Evolutionary conservation across 2,113 vertebrate genomes (phyloP), one percentile per base, ranked within the genome.

Genomic region (Pollachius pollachius): DNA sequence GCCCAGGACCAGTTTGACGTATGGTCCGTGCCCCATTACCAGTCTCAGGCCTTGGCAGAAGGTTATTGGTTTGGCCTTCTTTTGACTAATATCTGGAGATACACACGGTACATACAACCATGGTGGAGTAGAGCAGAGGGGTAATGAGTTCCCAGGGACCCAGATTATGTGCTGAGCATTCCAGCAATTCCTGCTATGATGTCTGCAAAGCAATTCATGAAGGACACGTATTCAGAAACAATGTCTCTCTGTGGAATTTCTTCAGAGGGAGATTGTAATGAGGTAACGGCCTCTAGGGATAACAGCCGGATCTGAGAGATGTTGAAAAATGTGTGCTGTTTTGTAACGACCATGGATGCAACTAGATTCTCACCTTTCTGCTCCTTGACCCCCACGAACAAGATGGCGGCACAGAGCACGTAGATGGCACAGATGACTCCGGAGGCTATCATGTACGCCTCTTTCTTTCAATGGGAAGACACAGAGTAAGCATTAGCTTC

Each of bases 371-470:
- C 78, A 98, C 96, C 95, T 93, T 94, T 90, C 74, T 82, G 91
- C 67, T 99, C 97, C 78, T 72, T 88, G 15, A 99, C 97, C 0
- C 97, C 97, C 19, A 93, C 62, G 6, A 88, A 90, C 62, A 99
- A 82, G 76, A 97, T 78, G 6, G 83, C 1, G 0, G 95, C 94
- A 1, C 97, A 98, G 71, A 97, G 17, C 54, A 98, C 0, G 15
- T 98, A 99, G 82, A 98, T 95, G 18, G 89, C 83, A 70, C 87
- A 89, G 5, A 98, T 98, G 84, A 95, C 94, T 0, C 93, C 95
- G 0, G 97, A 96, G 0, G 96, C 94, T 0, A 94, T 79, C 91
- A 98, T 82, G 88, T 98, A 98, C 0, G 96, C 94, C 37, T 60
- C 0, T 94, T 94, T 85, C 93, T 96, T 92, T 91, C 70, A 1